Evolutionary conservation across 2,113 vertebrate genomes (phyloP).

Genomic region (Coptodon bakossiorum): DNA sequence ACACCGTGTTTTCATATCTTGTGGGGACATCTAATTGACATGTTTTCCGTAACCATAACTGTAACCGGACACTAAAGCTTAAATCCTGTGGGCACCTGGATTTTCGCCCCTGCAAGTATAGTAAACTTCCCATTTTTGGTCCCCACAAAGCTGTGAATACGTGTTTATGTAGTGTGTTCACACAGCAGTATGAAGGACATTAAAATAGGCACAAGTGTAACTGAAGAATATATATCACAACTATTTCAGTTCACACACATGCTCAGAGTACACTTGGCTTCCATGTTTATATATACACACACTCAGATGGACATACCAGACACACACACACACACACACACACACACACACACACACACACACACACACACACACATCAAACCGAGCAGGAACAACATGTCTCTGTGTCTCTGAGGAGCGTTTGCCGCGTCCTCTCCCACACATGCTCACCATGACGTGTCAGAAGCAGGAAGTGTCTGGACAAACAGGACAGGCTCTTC

Average conservation of each 20-base stretch:
- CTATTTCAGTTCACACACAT: neutral
- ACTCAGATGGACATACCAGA: neutral
- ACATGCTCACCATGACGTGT: neutral
- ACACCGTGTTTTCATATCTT: neutral
- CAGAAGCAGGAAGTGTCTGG: accelerated
- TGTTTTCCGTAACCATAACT: neutral
- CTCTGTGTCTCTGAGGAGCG: neutral
- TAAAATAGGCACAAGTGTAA: neutral
- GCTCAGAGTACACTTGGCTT: neutral
- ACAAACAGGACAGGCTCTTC: neutral
- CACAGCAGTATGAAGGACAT: neutral
- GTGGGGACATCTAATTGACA: neutral
- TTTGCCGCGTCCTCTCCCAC: neutral
- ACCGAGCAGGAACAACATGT: neutral
- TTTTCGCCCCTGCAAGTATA: accelerated
- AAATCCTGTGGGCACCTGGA: neutral
- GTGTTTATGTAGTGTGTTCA: neutral
- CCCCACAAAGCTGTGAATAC: accelerated
- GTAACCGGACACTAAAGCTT: neutral
- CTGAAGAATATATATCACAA: neutral
- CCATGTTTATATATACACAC: neutral
- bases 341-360: neutral
- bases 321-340: accelerated
- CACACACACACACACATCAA: neutral
- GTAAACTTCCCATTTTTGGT: accelerated